Conservation (phyloP, 1,140 invertebrate genomes). For the Stegodyphus mimosarum region DNA sequence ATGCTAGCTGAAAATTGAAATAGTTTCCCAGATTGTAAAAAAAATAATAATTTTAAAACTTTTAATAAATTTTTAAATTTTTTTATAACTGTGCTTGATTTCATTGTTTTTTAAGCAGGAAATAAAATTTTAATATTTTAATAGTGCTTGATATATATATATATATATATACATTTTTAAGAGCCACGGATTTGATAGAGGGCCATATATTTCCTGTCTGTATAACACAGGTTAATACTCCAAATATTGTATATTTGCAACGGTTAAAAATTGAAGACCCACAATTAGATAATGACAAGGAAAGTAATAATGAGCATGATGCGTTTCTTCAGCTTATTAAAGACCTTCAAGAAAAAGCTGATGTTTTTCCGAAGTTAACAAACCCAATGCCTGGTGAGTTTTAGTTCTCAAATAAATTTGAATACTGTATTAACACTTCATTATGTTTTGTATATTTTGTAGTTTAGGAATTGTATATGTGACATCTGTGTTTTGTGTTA, state of each 20-base stretch:
- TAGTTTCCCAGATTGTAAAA: no score
- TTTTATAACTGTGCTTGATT: no score
- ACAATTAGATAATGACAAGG: slow-evolving; percentile 26
- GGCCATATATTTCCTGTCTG: slow-evolving; percentile 31
- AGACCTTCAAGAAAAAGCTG: slow-evolving; percentile 22
- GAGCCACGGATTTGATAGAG: neutral
- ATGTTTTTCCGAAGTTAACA: slow-evolving; percentile 16
- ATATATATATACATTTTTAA: slow-evolving; percentile 8
- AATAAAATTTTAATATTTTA: neutral
- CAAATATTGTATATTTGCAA: slow-evolving; percentile 34
- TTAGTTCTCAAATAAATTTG: neutral
- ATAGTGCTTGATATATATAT: neutral
- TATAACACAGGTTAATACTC: slow-evolving; percentile 9
- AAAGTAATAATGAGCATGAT: slow-evolving; percentile 23
- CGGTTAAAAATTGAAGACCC: slow-evolving; percentile 35
- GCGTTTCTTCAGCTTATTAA: slow-evolving; percentile 41
- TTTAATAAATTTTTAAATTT: no score
- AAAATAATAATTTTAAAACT: no score
- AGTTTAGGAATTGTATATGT: no score
- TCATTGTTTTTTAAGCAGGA: neutral
- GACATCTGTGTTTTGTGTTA: no score
- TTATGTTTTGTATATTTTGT: no score
- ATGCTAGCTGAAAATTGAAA: no score
- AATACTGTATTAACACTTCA: no score
- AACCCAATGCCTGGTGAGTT: slow-evolving; percentile 13